Evolutionary conservation across 2,113 vertebrate species (phyloP), one percentile per base, ranked within the genome.

Genomic region (Mungos mungo): DNA sequence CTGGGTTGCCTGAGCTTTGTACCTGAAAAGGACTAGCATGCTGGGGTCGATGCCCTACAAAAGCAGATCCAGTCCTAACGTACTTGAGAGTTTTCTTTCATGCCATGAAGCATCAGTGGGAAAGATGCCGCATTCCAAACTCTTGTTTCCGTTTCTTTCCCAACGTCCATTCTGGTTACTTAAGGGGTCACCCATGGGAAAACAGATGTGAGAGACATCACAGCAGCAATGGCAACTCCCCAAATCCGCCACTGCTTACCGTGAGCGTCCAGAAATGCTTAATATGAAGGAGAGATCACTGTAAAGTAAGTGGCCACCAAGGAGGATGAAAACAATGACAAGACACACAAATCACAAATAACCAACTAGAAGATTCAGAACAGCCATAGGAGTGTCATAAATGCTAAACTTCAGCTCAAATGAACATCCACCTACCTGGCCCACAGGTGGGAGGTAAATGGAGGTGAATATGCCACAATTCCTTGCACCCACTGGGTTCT

Each of bases 291-390:
- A 92, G 52, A 69, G 65, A 68, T 8, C n/a, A n/a, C 25, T 68
- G 82, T 86, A 68, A 90, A 95, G 86, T 88, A 86, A 79, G 47
- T 65, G 54, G 82, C 52, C 0, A 0, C 89, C 68, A 45, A 94
- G 45, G 82, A 97, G 86, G 79, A 76, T 21, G 76, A 80, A 95
- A 82, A 88, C 31, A 77, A 74, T 31, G 69, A 95, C 71, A 65
- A 86, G 93, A 72, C 8, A 27, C 14, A 31, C 72, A 83, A 82
- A 95, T 94, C 94, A 60, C 33, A 76, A 93, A 87, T 41, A 57
- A 97, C 65, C 66, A 79, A 52, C 33, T 8, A 68, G 80, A 50
- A 83, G 91, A 65, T 35, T 83, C 54, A 60, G 66, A 89, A 41
- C 29, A 80, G 57, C 0, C 5, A 25, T 23, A 14, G 2, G 47